A percentile compares a stretch with the other conserved stretches of the same genome.
These are phyloP conservation scores for Tachuris rubrigastra DNA, from an alignment of 2,113 vertebrate genomes.

Conservation along the genomic window DNA sequence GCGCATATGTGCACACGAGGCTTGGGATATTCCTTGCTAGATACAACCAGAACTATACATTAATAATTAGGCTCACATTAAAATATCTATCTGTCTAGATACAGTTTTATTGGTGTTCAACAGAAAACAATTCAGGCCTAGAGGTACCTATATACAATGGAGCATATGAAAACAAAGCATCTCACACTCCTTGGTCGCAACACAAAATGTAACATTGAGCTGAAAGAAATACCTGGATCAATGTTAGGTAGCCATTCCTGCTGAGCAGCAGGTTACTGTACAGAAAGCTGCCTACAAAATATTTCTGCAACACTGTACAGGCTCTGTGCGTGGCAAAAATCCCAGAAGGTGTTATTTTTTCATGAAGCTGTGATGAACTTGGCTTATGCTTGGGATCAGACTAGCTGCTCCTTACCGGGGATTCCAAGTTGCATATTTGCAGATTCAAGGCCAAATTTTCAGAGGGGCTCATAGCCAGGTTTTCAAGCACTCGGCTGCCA, in stretches of 20 bases:
- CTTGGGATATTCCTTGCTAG: neutral
- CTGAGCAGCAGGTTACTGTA: neutral
- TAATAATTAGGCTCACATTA: neutral
- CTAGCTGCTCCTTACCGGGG: neutral
- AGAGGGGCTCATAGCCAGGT: neutral
- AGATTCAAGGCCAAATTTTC: neutral
- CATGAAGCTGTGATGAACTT: conserved; percentile 19
- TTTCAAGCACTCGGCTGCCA: neutral
- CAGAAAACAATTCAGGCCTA: neutral
- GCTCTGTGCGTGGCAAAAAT: neutral
- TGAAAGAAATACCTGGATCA: neutral
- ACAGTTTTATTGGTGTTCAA: neutral
- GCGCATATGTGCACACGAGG: fast-evolving
- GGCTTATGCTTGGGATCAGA: neutral
- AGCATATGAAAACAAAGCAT: neutral
- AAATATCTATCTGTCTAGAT: neutral
- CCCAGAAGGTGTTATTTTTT: conserved; percentile 12
- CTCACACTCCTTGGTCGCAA: neutral
- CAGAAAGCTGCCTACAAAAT: conserved; percentile 16
- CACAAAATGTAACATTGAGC: neutral
- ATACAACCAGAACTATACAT: neutral
- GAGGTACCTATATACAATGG: fast-evolving
- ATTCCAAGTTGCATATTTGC: neutral
- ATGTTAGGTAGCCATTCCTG: neutral
- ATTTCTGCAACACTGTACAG: conserved; percentile 10